Evolutionary conservation across 2,888 invertebrate genomes (phyloP), one percentile per base, ranked within the genome.

Genomic region (Gisinianus flammeolus): DNA sequence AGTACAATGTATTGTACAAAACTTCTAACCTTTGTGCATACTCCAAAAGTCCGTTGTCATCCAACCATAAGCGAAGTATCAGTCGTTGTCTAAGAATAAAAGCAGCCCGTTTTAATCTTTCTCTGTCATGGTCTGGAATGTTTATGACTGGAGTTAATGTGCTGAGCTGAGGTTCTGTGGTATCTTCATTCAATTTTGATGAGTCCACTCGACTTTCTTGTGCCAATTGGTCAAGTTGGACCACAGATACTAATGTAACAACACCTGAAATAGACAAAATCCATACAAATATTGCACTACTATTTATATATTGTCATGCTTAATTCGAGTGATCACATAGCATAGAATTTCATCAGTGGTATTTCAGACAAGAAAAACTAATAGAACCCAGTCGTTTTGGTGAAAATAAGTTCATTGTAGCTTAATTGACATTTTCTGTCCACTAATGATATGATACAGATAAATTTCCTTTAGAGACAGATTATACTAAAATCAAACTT

Each of bases 61-160:
- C 90, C 80, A 95, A 90, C 95, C 95, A 95, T 89, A 94, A 94
- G 31, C 94, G 91, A 85, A 95, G 89, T 84, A 95, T 93, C 79
- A 95, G 90, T 81, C 94, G 90, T 87, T 95, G 94, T 87, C 94
- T 94, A 85, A 95, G 89, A 82, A 93, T 90, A 79, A 92, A 90
- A 8, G 94, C 94, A 10, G 95, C 94, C 66, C 93, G 90, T 85
- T 94, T 93, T 81, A 95, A 89, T 71, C 94, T 90, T 87, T 93
- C 92, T 87, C 94, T 94, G 88, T 95, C 95, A 79, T 93, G 91
- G 69, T 92, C 92, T 83, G 94, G 94, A 85, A 95, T 88, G 89
- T 94, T 93, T 44, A 94, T 94, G 85, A 94, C 88, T 79, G 84
- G 71, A 22, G 56, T 67, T 24, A 22, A 30, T 22, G 35, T 24